Base-by-base conservation (phyloP, 2,113 vertebrate species). In the Chaetodon auriga region DNA sequence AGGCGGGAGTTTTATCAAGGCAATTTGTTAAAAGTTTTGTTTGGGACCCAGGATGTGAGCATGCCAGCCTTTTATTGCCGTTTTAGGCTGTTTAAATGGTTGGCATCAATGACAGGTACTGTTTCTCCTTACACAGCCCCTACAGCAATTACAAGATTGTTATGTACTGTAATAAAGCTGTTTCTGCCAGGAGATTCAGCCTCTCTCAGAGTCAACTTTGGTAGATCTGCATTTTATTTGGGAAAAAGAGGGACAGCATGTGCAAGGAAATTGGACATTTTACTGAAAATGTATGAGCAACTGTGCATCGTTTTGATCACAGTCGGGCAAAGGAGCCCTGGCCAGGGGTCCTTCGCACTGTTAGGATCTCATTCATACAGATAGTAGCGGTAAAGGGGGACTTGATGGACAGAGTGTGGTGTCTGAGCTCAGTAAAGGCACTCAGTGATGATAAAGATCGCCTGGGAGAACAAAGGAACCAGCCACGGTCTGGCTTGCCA, bases 21-120 rank as follows among this genome's bases (percentile, higher is more conserved):
- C 64, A 87, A 90, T 94, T 92, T 93, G 90, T 84, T 91, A 68
- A 82, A 65, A 84, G 82, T 83, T 86, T 61, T 82, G 77, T 85
- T 91, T 80, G 72, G 80, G 84, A 79, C 51, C 72, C 65, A 23
- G 68, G 53, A 89, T 68, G 53, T 54, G 69, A 75, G 83, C 54
- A 66, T 80, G 68, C 71, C 74, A 76, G 64, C 35, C 36, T 85
- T 79, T 75, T 82, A 53, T 64, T 85, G 71, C 73, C 51, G 68
- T 78, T 87, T 88, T 82, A 19, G 53, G 81, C 85, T 78, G 60
- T 80, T 89, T 78, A 69, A 84, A 72, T 58, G 60, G 70, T 58
- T 89, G 83, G 83, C 84, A 88, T 86, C 76, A 49, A 64, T 85
- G 84, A 64, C 55, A 89, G 83, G 82, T 61, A 80, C 55, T 68